These are phyloP conservation scores for Drosophila neocordata DNA, from an alignment of 1,140 invertebrate species.

Conservation along the genomic window DNA sequence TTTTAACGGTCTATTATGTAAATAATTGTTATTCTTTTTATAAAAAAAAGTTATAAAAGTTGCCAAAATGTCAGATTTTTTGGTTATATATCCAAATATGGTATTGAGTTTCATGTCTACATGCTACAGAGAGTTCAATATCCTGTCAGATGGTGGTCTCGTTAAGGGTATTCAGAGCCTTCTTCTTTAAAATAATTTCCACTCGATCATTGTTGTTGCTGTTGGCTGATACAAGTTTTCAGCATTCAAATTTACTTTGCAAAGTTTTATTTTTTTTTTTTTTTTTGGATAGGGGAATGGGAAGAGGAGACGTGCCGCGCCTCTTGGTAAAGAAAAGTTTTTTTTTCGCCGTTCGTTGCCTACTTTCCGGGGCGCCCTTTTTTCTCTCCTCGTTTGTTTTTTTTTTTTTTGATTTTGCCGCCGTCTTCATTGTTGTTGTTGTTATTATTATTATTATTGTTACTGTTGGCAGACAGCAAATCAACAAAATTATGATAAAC, in stretches of 20 bases:
- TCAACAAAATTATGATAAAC: conserved; percentile 81
- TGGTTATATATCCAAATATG: background rate
- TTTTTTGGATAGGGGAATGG: background rate
- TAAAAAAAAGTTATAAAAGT: too few relatives aligned
- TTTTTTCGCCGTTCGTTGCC: conserved; percentile 33
- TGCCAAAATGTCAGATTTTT: background rate
- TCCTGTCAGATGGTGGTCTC: conserved; percentile 9
- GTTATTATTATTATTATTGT: conserved; percentile 63
- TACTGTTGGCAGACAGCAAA: conserved; percentile 75
- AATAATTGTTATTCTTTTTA: too few relatives aligned
- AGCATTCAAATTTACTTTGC: conserved; percentile 65
- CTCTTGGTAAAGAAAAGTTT: conserved; percentile 45
- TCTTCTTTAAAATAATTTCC: conserved; percentile 36
- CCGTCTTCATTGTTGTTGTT: conserved; percentile 52
- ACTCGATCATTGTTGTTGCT: conserved; percentile 25
- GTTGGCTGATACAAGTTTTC: conserved; percentile 55
- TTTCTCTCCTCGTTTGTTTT: conserved; percentile 29
- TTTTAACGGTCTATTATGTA: too few relatives aligned
- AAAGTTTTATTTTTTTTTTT: conserved; percentile 47
- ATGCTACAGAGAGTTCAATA: conserved; percentile 4
- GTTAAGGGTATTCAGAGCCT: conserved; percentile 31
- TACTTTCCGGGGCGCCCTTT: conserved; percentile 53
- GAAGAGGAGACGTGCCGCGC: conserved; percentile 1
- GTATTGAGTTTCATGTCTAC: background rate
- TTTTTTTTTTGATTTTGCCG: conserved; percentile 57